Base-by-base conservation (phyloP, 2,888 invertebrate species). In the Cynaeus angustus region DNA sequence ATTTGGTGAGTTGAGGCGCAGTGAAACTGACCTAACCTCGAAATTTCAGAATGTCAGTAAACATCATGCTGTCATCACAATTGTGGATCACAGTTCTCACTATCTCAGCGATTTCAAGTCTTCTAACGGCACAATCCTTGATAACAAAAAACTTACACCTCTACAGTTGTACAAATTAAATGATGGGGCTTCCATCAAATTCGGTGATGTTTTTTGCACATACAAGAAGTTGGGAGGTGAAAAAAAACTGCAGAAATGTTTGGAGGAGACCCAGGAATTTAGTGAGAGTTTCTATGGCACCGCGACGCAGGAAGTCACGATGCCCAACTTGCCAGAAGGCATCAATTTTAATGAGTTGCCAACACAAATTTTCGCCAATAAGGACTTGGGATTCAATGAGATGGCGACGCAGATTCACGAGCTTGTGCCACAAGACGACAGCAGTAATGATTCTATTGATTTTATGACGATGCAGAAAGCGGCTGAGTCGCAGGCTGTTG, bases 61-160 rank as follows among this genome's bases (percentile, higher is more conserved):
- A 52, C 77, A 82, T 53, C 85, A 85, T 70, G 83, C 83, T n/a
- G 56, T 82, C 58, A 77, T 85, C 53, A 79, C 80, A n/a, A 75
- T 83, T 26, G 69, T 82, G 12, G 77, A 81, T 71, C 77, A 80
- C 33, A 73, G 74, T 26, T 72, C 75, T 48, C 82, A 83, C 67
- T 84, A 77, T 65, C 68, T 84, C 28, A 81, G 81, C 68, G 85
- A 85, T 74, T 74, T 82, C 26, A 78, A 80, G 48, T 84, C 84
- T 28, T 81, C 80, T n/a, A 85, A 85, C 77, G 83, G 84, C 8
- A 83, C 83, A 13, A 75, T 72, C 62, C 33, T 82, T 13, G 65
- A 79, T 53, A 74, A 73, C 37, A 66, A 59, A 2, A 78, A 78
- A 71, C 65, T 83, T 37, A 61, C 66, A n/a, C 81, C 83, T 3